Evolutionary conservation across 2,113 vertebrate genomes (phyloP).

Genomic region (Petrocephalus microphthalmus): DNA sequence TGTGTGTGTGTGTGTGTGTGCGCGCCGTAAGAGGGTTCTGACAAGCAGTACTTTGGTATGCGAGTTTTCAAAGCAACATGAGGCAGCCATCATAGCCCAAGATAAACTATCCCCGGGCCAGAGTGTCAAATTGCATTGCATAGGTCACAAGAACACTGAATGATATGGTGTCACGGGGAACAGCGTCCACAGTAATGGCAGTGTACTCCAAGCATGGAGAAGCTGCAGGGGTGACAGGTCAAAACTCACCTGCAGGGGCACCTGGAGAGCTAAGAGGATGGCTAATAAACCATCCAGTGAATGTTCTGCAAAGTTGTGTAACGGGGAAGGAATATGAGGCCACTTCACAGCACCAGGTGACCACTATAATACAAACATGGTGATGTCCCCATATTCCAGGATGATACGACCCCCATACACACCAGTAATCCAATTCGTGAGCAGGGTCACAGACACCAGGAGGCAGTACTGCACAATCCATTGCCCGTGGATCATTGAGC

Average conservation of each 20-base stretch:
- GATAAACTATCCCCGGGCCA: background rate
- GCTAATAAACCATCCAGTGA: too few relatives aligned
- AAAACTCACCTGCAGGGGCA: background rate
- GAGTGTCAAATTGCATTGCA: background rate
- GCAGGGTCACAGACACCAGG: too few relatives aligned
- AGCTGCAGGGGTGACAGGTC: background rate
- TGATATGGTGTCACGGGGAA: background rate
- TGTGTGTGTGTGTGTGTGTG: background rate
- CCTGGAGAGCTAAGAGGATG: background rate
- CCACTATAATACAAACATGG: too few relatives aligned
- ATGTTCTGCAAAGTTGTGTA: too few relatives aligned
- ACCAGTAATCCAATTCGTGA: too few relatives aligned
- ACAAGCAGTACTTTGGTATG: background rate
- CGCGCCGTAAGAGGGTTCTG: background rate
- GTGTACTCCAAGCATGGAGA: background rate
- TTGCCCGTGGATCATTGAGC: too few relatives aligned
- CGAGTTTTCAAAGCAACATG: background rate
- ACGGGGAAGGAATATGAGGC: too few relatives aligned
- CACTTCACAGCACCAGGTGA: too few relatives aligned
- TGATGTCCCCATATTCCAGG: too few relatives aligned
- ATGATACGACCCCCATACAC: too few relatives aligned
- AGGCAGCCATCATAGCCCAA: background rate
- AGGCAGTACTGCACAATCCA: too few relatives aligned
- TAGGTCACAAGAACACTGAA: background rate
- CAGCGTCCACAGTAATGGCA: background rate